A percentile compares a stretch with the other conserved stretches of the same genome.
Conservation (phyloP, 2,888 invertebrate species). For the Trachelus tabidus region DNA sequence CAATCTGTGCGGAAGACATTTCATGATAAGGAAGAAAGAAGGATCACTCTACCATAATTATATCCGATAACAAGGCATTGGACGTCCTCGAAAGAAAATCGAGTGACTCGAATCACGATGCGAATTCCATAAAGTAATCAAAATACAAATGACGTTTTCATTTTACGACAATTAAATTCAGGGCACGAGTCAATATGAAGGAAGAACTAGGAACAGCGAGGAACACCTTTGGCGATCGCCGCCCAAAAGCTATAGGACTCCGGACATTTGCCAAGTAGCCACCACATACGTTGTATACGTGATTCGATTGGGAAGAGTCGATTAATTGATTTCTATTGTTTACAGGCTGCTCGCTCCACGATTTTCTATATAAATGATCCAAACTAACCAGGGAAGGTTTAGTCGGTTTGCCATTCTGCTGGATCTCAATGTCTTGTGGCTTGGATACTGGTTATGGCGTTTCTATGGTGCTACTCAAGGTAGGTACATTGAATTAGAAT, state of each 20-base stretch:
- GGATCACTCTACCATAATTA: not conserved
- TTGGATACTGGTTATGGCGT: constrained; percentile 3
- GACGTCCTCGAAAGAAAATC: not conserved
- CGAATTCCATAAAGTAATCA: not conserved
- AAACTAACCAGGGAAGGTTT: not conserved
- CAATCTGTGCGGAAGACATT: not conserved
- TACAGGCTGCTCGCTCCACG: not conserved
- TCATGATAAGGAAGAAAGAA: not conserved
- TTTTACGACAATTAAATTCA: not conserved
- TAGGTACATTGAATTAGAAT: not conserved
- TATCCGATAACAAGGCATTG: not conserved
- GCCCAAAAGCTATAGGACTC: not conserved
- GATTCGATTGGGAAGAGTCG: constrained; percentile 38
- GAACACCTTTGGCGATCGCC: constrained; percentile 1
- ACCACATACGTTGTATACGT: constrained; percentile 36
- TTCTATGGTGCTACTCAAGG: constrained; percentile 2
- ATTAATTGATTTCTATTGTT: constrained; percentile 25
- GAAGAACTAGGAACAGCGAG: not conserved
- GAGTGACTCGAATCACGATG: constrained; percentile 4
- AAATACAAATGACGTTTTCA: not conserved
- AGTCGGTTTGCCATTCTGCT: constrained; percentile 5
- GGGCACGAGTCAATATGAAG: not conserved
- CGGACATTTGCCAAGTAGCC: constrained; percentile 28
- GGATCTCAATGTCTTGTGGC: not conserved
- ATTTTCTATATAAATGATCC: constrained; percentile 3